Conservation (phyloP, 2,797 vertebrate species). For the Pangasius larnaudii region DNA sequence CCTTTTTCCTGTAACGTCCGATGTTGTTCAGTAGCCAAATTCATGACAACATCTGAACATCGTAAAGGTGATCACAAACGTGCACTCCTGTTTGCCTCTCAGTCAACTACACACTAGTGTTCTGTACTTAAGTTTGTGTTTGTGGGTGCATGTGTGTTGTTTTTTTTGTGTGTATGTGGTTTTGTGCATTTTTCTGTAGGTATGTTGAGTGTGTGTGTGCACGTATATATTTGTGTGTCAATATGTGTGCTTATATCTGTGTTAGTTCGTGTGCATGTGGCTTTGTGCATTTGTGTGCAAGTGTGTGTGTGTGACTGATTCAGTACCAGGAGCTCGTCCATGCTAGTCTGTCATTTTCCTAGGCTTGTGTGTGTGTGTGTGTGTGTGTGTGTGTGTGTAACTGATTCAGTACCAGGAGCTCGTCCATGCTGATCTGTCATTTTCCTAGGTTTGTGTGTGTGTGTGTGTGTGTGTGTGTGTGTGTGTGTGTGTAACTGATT, state of each 20-base stretch:
- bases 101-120: not conserved
- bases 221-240: conserved; percentile 77
- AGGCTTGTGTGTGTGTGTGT: conserved; percentile 72
- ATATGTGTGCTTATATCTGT: not conserved
- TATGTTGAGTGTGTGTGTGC: conserved; percentile 83
- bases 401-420: conserved; percentile 85
- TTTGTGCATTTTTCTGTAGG: no score
- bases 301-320: no score
- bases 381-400: conserved; percentile 19
- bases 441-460: conserved; percentile 85
- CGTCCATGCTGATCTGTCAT: conserved; percentile 99
- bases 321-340: conserved; percentile 92
- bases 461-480: not conserved
- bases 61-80: not conserved
- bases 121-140: no score
- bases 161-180: not conserved
- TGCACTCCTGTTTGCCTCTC: not conserved
- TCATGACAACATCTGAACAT: not conserved
- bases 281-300: conserved; percentile 64
- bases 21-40: not conserved
- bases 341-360: conserved; percentile 97
- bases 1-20: not conserved
- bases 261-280: conserved; percentile 52
- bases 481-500: conserved; percentile 21
- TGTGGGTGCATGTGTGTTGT: not conserved